Base-by-base conservation (phyloP, 1,140 invertebrate species). In the Drosophila tristis region DNA sequence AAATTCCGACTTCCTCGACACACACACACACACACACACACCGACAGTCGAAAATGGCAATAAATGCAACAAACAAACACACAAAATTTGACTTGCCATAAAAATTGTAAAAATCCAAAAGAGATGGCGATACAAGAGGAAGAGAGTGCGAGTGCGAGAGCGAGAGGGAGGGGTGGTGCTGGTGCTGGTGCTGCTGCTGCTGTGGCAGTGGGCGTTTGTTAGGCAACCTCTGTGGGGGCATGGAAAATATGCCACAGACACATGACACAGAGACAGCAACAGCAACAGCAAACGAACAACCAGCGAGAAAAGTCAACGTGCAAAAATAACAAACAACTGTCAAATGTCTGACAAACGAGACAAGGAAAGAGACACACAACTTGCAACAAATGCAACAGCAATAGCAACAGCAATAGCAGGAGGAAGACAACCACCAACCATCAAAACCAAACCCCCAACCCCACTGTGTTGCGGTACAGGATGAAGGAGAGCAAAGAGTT, bases 311-410 rank as follows among this genome's bases (percentile, higher is more conserved):
- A 87, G 84, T 89, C 82, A 84, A 84, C 82, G 82, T 87, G 82
- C 84, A 87, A 87, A 87, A 87, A 89, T 87, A 87, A 87, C 84
- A 87, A 87, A 89, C 85, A 84, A 90, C 84, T 89, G 84, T 89
- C 84, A 89, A 89, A 89, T 89, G 84, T 89, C 84, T 89, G 84
- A 89, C 84, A 89, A 89, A 89, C 84, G 84, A 89, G 84, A 89
- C 84, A 89, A 78, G 84, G 76, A 87, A 87, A 66, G 82, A 89
- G 84, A 89, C 84, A 58, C 51, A 66, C 61, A 53, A 49, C 55
- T 49, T 73, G 44, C 62, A 72, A 64, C 44, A 65, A 77, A 74
- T 25, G 35, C 39, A 58, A 29, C 51, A 53, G n/a, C 11, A 44
- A 23, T 5, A 45, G 25, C 47, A 50, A 72, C 16, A 16, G 16